Conservation (phyloP, 2,888 invertebrate species). For the Diogma glabrata region DNA sequence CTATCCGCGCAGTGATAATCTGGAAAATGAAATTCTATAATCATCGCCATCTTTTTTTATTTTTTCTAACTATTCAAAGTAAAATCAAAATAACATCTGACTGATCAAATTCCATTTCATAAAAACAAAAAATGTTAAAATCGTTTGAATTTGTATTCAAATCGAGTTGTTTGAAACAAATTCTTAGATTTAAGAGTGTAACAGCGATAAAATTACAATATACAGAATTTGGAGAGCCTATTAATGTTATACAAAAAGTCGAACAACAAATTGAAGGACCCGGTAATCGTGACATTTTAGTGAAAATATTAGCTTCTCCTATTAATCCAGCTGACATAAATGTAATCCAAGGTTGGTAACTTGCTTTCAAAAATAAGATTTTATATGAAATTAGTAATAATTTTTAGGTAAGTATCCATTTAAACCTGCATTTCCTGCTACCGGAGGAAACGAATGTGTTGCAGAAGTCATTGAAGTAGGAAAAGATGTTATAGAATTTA, state of each 20-base stretch:
- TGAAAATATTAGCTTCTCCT: conserved; percentile 81
- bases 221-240: conserved; percentile 71
- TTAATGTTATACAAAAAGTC: conserved; percentile 56
- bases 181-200: too few relatives aligned
- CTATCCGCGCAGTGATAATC: too few relatives aligned
- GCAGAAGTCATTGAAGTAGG: conserved; percentile 70
- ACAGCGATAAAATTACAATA: conserved; percentile 54
- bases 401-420: conserved; percentile 64
- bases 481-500: conserved; percentile 37
- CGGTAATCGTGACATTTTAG: conserved; percentile 54
- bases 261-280: conserved; percentile 43
- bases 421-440: conserved; percentile 70
- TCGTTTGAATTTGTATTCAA: too few relatives aligned
- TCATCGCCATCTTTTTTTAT: too few relatives aligned
- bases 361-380: too few relatives aligned
- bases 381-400: too few relatives aligned
- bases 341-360: conserved; percentile 87
- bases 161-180: too few relatives aligned
- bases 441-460: conserved; percentile 92
- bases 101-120: too few relatives aligned
- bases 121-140: too few relatives aligned
- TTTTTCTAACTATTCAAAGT: too few relatives aligned
- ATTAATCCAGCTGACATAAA: conserved; percentile 98
- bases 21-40: too few relatives aligned
- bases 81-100: too few relatives aligned